These are phyloP conservation scores for Drosophila phalerata DNA, from an alignment of 2,888 invertebrate genomes.

Conservation along the genomic window DNA sequence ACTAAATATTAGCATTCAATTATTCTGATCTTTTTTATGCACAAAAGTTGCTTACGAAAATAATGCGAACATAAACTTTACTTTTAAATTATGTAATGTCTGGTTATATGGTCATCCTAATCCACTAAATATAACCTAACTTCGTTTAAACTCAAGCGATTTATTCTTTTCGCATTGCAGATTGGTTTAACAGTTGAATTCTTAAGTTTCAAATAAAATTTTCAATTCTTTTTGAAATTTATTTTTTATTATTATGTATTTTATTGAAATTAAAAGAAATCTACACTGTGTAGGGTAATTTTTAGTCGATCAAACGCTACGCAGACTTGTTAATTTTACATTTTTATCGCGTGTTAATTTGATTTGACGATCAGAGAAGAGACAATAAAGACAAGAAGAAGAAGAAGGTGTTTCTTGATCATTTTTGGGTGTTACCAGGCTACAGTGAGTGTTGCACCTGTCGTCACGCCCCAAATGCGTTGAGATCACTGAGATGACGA, in stretches of 20 bases:
- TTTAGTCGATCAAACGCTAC: background rate
- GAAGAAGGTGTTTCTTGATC: background rate
- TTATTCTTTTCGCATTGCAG: background rate
- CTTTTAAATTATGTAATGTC: no score
- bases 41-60: no score
- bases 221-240: no score
- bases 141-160: background rate
- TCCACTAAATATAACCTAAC: background rate
- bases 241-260: no score
- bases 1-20: background rate
- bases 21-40: no score
- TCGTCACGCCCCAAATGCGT: constrained; percentile 34
- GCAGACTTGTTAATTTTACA: background rate
- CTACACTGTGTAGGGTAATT: background rate
- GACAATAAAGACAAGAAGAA: background rate
- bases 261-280: background rate
- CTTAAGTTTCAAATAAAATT: no score
- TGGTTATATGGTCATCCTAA: background rate
- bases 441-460: constrained; percentile 10
- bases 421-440: constrained; percentile 23
- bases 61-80: no score
- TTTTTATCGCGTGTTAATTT: constrained; percentile 46
- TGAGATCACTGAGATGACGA: constrained; percentile 47
- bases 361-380: constrained; percentile 17
- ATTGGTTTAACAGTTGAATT: no score